Evolutionary conservation across 2,888 invertebrate species (phyloP), one percentile per base, ranked within the genome.

Genomic region (Coenonympha arcania): DNA sequence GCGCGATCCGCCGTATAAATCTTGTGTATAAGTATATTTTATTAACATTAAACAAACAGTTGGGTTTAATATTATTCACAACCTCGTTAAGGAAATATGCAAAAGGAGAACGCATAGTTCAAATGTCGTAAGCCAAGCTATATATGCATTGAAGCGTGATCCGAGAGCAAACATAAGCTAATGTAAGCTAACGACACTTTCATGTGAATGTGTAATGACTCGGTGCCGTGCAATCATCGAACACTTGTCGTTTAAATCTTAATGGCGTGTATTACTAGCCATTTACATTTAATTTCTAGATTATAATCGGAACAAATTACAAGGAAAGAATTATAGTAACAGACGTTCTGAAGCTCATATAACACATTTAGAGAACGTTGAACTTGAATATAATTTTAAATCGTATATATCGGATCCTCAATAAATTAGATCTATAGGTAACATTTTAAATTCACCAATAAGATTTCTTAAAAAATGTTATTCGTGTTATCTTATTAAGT

Each of bases 91-190:
- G 49, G 48, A 47, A 48, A 49, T 45, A 40, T 49, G 54, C 36
- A 53, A 48, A 34, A 39, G 28, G 45, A 57, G 53, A 56, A 46
- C 45, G 28, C 28, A 50, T 31, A 50, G 58, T 56, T 58, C 50
- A 56, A 45, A 57, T 57, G 51, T 55, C 50, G 48, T 19, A 50
- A 46, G 43, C 36, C 22, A 37, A 39, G 19, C 48, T 31, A 28
- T 20, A 42, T 47, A 47, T 33, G 26, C 42, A 52, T 45, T 48
- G 39, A 41, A 22, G 26, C 34, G 40, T 45, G 36, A 39, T 48
- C 30, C 36, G 24, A 46, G 41, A 48, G 31, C 31, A 31, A 31
- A 31, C 31, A 8, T n/a, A n/a, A n/a, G 36, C 52, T 48, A 54
- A 52, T 45, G 47, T 24, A 39, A 16, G 33, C 44, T 58, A 52